phyloP scores from a whole-genome alignment of 2,113 vertebrate genomes.

The Psephotus haematonotus region DNA sequence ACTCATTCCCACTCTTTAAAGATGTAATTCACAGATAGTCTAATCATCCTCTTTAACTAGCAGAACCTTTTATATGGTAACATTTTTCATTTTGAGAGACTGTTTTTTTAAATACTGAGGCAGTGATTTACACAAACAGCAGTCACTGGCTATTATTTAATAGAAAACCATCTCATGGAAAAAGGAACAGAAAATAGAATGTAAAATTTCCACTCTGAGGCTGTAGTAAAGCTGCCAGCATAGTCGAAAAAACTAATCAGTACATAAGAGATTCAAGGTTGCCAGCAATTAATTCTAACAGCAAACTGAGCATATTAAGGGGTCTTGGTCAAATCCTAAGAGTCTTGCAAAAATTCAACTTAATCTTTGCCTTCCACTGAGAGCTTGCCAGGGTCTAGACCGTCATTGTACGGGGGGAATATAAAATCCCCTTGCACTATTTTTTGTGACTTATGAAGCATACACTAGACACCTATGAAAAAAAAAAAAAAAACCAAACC shows the following conservation, averaged over 20 bases:
- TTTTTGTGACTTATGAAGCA: neutral
- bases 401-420: neutral
- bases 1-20: neutral
- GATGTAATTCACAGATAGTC: neutral
- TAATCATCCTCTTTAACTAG: neutral
- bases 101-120: neutral
- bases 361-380: conserved; percentile 45
- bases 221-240: neutral
- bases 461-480: neutral
- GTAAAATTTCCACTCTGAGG: neutral
- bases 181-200: neutral
- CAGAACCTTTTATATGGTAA: neutral
- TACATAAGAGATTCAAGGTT: conserved; percentile 42
- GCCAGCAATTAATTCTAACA: conserved; percentile 51
- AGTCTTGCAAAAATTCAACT: conserved; percentile 43
- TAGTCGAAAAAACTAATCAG: conserved; percentile 23
- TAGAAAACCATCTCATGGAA: neutral
- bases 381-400: conserved; percentile 3
- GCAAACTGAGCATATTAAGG: conserved; percentile 22
- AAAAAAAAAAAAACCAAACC: no score
- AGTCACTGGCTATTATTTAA: neutral
- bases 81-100: neutral
- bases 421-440: neutral
- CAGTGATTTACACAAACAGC: neutral
- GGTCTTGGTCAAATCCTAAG: conserved; percentile 27